Conservation (phyloP, 2,888 invertebrate genomes). For the Pachliopta kotzebuea region DNA sequence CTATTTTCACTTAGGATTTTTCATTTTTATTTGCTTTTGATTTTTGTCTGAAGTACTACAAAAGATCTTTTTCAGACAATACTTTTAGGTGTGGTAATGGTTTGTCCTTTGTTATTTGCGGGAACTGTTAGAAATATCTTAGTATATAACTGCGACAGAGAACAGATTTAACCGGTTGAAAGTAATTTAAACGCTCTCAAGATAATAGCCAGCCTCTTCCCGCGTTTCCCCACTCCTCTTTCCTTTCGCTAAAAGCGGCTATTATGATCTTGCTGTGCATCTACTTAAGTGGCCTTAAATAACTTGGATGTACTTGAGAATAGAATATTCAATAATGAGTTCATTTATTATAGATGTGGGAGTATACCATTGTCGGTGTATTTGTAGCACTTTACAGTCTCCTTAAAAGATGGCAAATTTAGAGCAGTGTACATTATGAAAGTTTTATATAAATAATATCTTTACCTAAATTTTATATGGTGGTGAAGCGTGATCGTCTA, state of each 20-base stretch:
- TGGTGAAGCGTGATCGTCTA: too few species aligned
- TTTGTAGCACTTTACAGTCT: background rate
- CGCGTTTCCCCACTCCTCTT: background rate
- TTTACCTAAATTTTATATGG: too few species aligned
- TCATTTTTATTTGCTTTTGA: too few species aligned
- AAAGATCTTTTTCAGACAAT: too few species aligned
- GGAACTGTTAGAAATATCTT: background rate
- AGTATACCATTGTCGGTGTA: background rate
- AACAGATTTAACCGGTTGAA: conserved; percentile 11
- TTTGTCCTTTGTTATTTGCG: background rate
- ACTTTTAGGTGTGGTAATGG: background rate
- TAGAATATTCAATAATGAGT: conserved; percentile 24
- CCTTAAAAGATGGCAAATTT: background rate
- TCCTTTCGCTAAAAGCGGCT: conserved; percentile 27
- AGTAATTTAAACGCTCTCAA: conserved; percentile 15
- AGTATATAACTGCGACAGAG: background rate
- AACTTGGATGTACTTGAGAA: conserved; percentile 23
- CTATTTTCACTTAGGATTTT: too few species aligned
- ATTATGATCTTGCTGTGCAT: conserved; percentile 27
- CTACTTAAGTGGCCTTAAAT: conserved; percentile 29
- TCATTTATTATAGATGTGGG: background rate
- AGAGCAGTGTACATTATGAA: too few species aligned
- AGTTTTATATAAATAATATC: too few species aligned
- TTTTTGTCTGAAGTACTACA: too few species aligned
- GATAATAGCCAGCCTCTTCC: conserved; percentile 13